These are phyloP conservation scores for Cryptus viduatorius DNA, from an alignment of 2,888 invertebrate species.

Conservation along the genomic window DNA sequence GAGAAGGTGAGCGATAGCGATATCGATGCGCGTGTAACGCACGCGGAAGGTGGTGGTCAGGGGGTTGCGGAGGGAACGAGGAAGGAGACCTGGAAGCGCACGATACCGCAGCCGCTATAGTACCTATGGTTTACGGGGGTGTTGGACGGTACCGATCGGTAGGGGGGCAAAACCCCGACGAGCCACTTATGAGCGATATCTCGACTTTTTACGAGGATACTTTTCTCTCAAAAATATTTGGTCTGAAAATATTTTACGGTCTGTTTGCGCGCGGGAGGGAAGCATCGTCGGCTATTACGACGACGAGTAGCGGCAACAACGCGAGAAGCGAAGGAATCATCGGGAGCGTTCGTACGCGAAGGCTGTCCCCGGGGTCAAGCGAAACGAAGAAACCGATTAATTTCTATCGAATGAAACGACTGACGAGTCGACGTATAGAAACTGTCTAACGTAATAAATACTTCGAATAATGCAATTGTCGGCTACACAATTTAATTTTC, in stretches of 20 bases:
- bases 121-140: constrained; percentile 6
- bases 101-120: neutral
- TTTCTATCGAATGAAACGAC: neutral
- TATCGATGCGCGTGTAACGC: constrained; percentile 19
- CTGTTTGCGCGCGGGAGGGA: constrained; percentile 56
- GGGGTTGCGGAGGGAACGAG: constrained; percentile 10
- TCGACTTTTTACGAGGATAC: constrained; percentile 68
- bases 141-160: constrained; percentile 28
- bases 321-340: neutral
- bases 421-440: neutral
- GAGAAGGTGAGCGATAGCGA: constrained; percentile 14
- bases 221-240: constrained; percentile 67
- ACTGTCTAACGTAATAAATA: neutral
- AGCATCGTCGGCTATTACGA: neutral
- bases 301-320: constrained; percentile 22
- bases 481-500: too few relatives aligned
- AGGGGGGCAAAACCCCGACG: constrained; percentile 30
- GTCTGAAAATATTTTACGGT: constrained; percentile 69
- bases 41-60: constrained; percentile 25
- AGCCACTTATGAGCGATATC: constrained; percentile 70
- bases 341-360: neutral
- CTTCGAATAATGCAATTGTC: neutral
- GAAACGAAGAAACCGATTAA: neutral
- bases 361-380: neutral
- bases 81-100: constrained; percentile 31